These are phyloP conservation scores for Motacilla alba DNA, from an alignment of 2,113 vertebrate species.

Conservation along the genomic window DNA sequence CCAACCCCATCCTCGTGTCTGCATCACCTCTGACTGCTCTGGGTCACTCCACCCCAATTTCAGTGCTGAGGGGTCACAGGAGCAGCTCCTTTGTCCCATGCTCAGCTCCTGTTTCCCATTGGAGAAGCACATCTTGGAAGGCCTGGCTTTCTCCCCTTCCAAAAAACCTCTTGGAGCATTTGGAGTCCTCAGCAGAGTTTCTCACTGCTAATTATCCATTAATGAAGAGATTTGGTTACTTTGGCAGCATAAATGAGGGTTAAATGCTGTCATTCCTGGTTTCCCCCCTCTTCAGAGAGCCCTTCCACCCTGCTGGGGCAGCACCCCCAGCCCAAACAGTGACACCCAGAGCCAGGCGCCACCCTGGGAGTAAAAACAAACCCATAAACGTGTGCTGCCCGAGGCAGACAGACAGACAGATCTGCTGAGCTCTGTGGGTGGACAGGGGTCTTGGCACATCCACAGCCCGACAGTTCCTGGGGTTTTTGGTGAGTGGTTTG, in stretches of 20 bases:
- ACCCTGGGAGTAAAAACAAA: not conserved
- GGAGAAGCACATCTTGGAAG: not conserved
- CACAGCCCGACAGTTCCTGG: accelerated
- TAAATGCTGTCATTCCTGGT: not conserved
- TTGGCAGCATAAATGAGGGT: not conserved
- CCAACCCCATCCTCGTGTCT: not conserved
- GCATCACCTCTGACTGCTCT: not conserved
- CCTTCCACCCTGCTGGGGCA: not conserved
- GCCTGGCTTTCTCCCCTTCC: not conserved
- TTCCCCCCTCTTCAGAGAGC: not conserved
- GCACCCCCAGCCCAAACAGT: accelerated
- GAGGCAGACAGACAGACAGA: not conserved
- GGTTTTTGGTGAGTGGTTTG: not conserved
- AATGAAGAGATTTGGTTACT: not conserved
- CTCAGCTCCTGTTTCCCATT: accelerated
- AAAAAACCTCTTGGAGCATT: not conserved
- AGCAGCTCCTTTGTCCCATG: not conserved
- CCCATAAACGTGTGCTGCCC: accelerated
- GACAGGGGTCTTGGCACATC: accelerated
- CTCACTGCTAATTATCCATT: accelerated
- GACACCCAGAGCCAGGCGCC: not conserved
- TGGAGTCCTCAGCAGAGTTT: not conserved
- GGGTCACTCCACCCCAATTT: accelerated
- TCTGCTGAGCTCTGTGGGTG: accelerated
- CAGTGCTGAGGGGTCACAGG: not conserved